These are phyloP conservation scores for Morphnarchus princeps DNA, from an alignment of 2,113 vertebrate genomes.

Conservation along the genomic window DNA sequence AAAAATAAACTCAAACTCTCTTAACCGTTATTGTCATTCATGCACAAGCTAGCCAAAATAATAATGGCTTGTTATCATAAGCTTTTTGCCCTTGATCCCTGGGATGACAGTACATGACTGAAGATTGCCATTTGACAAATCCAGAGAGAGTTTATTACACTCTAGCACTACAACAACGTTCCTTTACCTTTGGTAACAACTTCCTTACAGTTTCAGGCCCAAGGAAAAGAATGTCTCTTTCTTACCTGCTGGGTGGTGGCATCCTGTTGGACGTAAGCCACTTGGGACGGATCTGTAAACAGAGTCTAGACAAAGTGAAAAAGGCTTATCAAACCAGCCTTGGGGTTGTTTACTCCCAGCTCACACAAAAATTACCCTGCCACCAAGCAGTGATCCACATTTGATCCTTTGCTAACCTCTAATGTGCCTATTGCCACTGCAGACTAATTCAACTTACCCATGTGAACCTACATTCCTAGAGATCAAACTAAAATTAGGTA, in stretches of 20 bases:
- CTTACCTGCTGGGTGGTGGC: conserved; percentile 92
- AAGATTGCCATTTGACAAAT: neutral
- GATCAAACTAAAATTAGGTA: neutral
- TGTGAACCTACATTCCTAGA: neutral
- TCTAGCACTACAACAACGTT: neutral
- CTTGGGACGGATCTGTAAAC: conserved; percentile 95
- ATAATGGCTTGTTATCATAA: neutral
- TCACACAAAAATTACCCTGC: neutral
- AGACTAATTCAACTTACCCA: neutral
- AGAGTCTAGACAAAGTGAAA: conserved; percentile 79
- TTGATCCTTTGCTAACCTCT: neutral
- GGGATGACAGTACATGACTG: neutral
- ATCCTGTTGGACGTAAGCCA: conserved; percentile 96
- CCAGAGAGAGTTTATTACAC: neutral
- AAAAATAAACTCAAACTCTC: neutral
- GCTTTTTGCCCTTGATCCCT: neutral
- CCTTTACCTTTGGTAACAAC: neutral
- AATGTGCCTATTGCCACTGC: neutral
- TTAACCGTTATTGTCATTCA: neutral
- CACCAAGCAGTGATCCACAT: neutral
- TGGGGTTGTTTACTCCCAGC: neutral
- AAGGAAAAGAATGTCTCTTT: neutral
- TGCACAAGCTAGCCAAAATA: neutral
- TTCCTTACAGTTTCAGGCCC: neutral
- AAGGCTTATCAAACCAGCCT: conserved; percentile 43